Percentiles rank a stretch among this genome's conserved stretches.
Conservation (phyloP, 2,797 vertebrate species). For the Pseudochaenichthys georgianus region DNA sequence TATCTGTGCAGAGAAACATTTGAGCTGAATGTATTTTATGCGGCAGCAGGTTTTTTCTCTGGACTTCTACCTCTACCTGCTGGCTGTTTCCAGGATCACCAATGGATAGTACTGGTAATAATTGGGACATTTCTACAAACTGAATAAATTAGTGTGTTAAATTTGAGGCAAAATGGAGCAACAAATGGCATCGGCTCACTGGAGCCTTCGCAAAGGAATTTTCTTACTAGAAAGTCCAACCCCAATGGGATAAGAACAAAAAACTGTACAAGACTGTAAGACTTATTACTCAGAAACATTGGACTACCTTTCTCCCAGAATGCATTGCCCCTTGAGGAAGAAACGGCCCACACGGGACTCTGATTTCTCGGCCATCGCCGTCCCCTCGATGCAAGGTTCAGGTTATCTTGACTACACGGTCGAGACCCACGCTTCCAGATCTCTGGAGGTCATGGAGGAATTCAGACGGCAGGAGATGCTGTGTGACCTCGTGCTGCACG, state of each 20-base stretch:
- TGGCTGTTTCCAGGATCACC: conserved; percentile 21
- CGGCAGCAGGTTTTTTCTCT: conserved; percentile 13
- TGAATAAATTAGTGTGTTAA: conserved; percentile 30
- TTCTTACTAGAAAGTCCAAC: conserved; percentile 23
- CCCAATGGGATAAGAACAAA: conserved; percentile 50
- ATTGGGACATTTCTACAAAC: conserved; percentile 14
- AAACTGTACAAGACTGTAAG: conserved; percentile 23
- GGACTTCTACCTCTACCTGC: conserved; percentile 25
- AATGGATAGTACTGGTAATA: conserved; percentile 9
- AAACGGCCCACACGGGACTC: conserved; percentile 76
- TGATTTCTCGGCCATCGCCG: conserved; percentile 83
- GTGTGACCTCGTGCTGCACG: conserved; percentile 87
- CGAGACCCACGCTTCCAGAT: conserved; percentile 82
- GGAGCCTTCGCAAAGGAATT: conserved; percentile 29
- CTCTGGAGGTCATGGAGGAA: conserved; percentile 85
- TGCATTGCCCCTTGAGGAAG: conserved; percentile 84
- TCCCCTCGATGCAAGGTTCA: conserved; percentile 86
- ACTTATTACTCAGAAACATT: conserved; percentile 1
- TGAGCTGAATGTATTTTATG: conserved; percentile 26
- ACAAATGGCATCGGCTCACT: conserved; percentile 29
- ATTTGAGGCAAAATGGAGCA: conserved; percentile 50
- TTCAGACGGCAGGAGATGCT: conserved; percentile 83
- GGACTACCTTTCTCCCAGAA: conserved; percentile 58
- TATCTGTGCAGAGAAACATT: conserved; percentile 36
- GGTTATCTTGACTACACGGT: conserved; percentile 88